Base-by-base conservation (phyloP, 2,113 vertebrate genomes). In the Alligator sinensis region DNA sequence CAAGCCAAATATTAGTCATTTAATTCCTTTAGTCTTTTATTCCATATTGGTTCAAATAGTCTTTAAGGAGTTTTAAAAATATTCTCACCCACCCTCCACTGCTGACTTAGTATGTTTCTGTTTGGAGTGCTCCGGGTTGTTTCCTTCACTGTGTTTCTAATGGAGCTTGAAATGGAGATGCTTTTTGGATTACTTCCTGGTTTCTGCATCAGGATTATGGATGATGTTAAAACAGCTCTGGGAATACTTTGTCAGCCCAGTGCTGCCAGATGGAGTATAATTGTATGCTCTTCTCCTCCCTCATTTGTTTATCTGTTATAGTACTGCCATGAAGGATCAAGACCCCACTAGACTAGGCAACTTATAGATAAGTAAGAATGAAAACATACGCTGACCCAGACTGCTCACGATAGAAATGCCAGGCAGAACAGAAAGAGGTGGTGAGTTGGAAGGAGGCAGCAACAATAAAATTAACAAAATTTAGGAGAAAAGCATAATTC, bases 161-260 rank as follows among this genome's bases (percentile, higher is more conserved):
- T 4, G 5, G 79, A 93, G 59, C 8, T 17, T 75, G 15, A 88
- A 75, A 82, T 54, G 87, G 84, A 79, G 25, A 81, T 2, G 12
- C 1, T 19, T 84, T 94, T 62, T 62, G 83, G 7, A 74, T 59
- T 82, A 78, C 47, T 88, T 64, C 62, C 25, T 14, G 55, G 27
- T 19, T 60, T 66, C n/a, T 57, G 16, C 76, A 75, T 64, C 58
- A 66, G 34, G 28, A 60, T 24, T 34, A 82, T 0, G 5, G 59
- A 77, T n/a, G 59, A 27, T 62, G 34, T 70, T 57, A 28, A 6
- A 72, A 92, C 9, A 62, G 74, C 79, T 76, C 34, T 54, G 21
- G 27, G 58, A 89, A 83, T 16, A 77, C 14, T 89, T 24, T 77
- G 34, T 22, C 91, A 76, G 77, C n/a, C 4, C 94, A 94, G 6